Conservation (phyloP, 2,888 invertebrate genomes). For the Nipponacmea schrenckii region DNA sequence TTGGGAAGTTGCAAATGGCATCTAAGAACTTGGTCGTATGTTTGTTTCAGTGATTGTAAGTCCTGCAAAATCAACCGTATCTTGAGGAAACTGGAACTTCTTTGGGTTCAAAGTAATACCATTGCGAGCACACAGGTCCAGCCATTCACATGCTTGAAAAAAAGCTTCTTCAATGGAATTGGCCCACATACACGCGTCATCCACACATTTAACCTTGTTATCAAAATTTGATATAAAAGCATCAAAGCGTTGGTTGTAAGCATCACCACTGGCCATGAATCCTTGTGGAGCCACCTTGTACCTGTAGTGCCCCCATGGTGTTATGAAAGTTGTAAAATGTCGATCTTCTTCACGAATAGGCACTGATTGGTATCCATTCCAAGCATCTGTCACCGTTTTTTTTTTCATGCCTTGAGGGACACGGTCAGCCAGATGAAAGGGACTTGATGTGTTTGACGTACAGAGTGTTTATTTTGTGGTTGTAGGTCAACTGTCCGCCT, state of each 20-base stretch:
- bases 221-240: slow-evolving; percentile 27
- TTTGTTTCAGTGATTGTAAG: slow-evolving; percentile 29
- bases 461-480: background rate
- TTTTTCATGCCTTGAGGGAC: background rate
- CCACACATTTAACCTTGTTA: slow-evolving; percentile 33
- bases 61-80: slow-evolving; percentile 32
- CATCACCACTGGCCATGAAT: slow-evolving; percentile 35
- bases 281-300: slow-evolving; percentile 11
- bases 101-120: slow-evolving; percentile 32
- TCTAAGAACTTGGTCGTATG: slow-evolving; percentile 37
- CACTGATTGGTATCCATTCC: slow-evolving; percentile 15
- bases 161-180: slow-evolving; percentile 30
- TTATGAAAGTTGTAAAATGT: background rate
- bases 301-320: background rate
- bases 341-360: slow-evolving; percentile 12
- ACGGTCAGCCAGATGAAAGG: slow-evolving; percentile 25
- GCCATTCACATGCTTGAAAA: slow-evolving; percentile 33
- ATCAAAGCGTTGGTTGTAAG: slow-evolving; percentile 34
- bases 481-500: slow-evolving; percentile 11
- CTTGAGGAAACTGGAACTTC: slow-evolving; percentile 29
- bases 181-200: slow-evolving; percentile 36
- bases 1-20: slow-evolving; percentile 35
- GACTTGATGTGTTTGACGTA: slow-evolving; percentile 27
- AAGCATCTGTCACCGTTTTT: slow-evolving; percentile 12
- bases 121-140: slow-evolving; percentile 32